Evolutionary conservation across 2,888 invertebrate genomes (phyloP).

Genomic region (Drosophila pegasa): DNA sequence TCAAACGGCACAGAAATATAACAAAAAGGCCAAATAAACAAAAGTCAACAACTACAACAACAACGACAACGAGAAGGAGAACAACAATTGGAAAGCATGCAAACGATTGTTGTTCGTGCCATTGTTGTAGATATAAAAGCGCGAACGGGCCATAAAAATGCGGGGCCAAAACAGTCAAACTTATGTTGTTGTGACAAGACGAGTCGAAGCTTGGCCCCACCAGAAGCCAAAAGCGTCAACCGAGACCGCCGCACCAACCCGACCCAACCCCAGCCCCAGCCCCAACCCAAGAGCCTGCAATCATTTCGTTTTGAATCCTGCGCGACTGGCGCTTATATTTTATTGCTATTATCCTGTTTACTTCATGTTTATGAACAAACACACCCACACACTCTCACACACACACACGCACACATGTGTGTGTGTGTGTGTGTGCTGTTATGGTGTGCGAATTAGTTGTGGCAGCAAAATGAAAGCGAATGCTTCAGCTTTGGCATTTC

Average conservation of each 20-base stretch:
- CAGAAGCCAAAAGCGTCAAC: conserved; percentile 13
- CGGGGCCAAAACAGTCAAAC: conserved; percentile 76
- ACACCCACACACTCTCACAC: conserved; percentile 38
- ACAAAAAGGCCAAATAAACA: conserved; percentile 64
- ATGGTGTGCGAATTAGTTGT: conserved; percentile 82
- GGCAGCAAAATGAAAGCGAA: conserved; percentile 70
- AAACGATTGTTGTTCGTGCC: conserved; percentile 47
- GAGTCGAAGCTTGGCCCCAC: conserved; percentile 25
- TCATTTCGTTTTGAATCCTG: conserved; percentile 57
- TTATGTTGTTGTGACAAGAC: conserved; percentile 72
- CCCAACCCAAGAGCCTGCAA: conserved; percentile 18
- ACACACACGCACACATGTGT: conserved; percentile 24
- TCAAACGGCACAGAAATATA: conserved; percentile 39
- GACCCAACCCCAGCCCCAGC: not conserved
- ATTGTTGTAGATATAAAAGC: conserved; percentile 55
- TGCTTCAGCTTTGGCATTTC: conserved; percentile 40
- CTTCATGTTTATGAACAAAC: conserved; percentile 78
- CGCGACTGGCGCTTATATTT: conserved; percentile 77
- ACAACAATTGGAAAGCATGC: conserved; percentile 46
- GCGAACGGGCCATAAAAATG: conserved; percentile 75
- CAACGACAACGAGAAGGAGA: too few species aligned
- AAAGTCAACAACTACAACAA: conserved; percentile 58
- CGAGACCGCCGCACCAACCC: conserved; percentile 5
- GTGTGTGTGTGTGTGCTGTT: too few species aligned
- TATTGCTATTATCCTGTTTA: conserved; percentile 84